These are phyloP conservation scores for Drosophila vallismaia DNA, from an alignment of 2,888 invertebrate genomes.

Conservation along the genomic window DNA sequence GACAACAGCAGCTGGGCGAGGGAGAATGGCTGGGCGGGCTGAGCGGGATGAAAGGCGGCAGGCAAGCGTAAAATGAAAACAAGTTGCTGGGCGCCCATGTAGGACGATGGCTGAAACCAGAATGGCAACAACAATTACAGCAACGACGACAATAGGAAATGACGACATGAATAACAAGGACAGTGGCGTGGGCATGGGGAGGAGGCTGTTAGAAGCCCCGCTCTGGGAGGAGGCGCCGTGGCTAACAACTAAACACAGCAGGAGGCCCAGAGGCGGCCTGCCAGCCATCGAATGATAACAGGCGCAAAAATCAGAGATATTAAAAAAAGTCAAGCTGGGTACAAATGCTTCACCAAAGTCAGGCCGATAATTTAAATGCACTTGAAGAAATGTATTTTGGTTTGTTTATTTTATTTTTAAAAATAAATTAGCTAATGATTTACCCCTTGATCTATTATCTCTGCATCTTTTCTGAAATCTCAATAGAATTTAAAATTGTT, in stretches of 20 bases:
- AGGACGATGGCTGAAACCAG: constrained; percentile 71
- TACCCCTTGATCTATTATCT: no score
- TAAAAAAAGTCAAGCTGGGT: constrained; percentile 78
- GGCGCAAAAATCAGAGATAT: constrained; percentile 76
- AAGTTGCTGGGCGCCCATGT: constrained; percentile 75
- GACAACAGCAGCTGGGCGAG: constrained; percentile 57
- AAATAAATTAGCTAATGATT: no score
- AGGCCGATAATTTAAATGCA: constrained; percentile 16
- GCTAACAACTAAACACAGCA: constrained; percentile 29
- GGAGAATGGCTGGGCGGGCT: constrained; percentile 3
- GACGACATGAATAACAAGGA: constrained; percentile 78
- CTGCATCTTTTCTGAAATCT: background rate
- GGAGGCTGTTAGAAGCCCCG: background rate
- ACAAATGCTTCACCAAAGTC: constrained; percentile 58
- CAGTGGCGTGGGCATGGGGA: constrained; percentile 27
- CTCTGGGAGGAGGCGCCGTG: constrained; percentile 1
- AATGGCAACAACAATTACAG: constrained; percentile 78
- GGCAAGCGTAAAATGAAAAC: constrained; percentile 79
- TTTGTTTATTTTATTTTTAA: no score
- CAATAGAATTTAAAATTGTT: no score
- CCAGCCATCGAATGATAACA: constrained; percentile 71
- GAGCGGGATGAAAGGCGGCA: constrained; percentile 65
- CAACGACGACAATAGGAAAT: constrained; percentile 74
- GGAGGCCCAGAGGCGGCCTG: constrained; percentile 43
- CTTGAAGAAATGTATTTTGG: background rate